Percentiles rank a stretch among this genome's conserved stretches.
Conservation (phyloP, 2,888 invertebrate genomes). For the Mimumesa dahlbomi region DNA sequence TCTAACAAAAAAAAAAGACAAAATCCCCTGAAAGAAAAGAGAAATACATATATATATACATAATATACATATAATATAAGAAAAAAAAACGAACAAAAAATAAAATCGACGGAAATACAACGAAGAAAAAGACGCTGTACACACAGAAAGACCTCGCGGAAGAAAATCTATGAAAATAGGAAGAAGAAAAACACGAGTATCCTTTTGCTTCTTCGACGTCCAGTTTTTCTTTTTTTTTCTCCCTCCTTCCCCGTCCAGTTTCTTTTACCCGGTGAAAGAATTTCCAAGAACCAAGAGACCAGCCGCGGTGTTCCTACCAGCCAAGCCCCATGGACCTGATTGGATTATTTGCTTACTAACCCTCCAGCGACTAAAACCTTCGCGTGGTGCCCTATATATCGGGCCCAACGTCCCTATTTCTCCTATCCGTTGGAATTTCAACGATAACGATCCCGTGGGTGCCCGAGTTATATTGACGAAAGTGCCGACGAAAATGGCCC, state of each 20-base stretch:
- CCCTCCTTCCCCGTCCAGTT: neutral
- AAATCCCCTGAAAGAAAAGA: neutral
- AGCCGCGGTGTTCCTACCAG: conserved; percentile 9
- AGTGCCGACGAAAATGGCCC: conserved; percentile 47
- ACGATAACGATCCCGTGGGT: conserved; percentile 59
- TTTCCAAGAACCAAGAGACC: conserved; percentile 30
- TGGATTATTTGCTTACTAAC: conserved; percentile 72
- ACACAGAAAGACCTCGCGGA: conserved; percentile 41
- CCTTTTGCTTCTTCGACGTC: neutral
- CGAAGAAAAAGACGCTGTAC: conserved; percentile 37
- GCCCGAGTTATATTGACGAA: conserved; percentile 44
- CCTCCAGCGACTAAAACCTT: conserved; percentile 30
- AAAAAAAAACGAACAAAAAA: conserved; percentile 5
- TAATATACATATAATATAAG: neutral
- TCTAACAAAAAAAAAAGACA: no score
- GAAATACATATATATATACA: no score
- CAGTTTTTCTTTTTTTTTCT: neutral
- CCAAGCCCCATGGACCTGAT: conserved; percentile 60
- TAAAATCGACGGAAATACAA: conserved; percentile 41
- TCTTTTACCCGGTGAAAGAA: conserved; percentile 37
- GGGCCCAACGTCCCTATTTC: no score
- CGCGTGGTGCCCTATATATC: no score
- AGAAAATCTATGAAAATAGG: conserved; percentile 38
- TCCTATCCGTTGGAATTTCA: conserved; percentile 60
- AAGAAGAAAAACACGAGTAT: conserved; percentile 38